Evolutionary conservation across 2,888 invertebrate species (phyloP), one percentile per base, ranked within the genome.

Genomic region (Acanthococcus lagerstroemiae): DNA sequence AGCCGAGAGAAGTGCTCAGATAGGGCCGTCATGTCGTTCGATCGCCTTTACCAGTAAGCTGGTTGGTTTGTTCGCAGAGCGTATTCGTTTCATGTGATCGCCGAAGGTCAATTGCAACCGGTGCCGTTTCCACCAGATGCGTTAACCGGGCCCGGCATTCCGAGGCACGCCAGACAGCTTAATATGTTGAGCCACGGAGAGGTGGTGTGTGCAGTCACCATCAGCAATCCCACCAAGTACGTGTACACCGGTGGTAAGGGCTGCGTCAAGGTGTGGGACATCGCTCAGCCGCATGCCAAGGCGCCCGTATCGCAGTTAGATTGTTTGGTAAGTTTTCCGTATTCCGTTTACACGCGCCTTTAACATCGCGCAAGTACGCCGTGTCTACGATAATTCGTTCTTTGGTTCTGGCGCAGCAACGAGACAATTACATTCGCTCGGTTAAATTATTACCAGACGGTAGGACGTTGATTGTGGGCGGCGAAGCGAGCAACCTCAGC

Each of bases 181-280:
- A 91, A 91, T 77, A 94, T 93, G 15, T 81, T 96, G 69, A 88
- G 87, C 70, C 95, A 96, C 77, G 95, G 95, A 27, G 95, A 96
- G 77, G 95, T 95, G 66, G 95, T 95, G 25, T 95, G 95, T 78
- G 95, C 95, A 44, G 96, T 96, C 57, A 95, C 95, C 68, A 94
- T 96, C 73, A 91, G 92, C 69, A 90, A 90, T 77, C 90, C 92
- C 68, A 90, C 91, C 60, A 90, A 90, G 76, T 89, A 90, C 78
- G 91, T 93, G 58, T 95, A 95, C 80, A 95, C 95, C 3, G 95
- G 94, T 55, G 95, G 94, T 72, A 95, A 94, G 79, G 95, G 95
- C 69, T 92, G 95, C 79, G 95, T 96, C 72, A 96, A 96, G 79
- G 93, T 95, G 68, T 95, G 95, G 95, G 94, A 95, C 79, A 93